Conservation (phyloP, 2,113 vertebrate genomes). For the Syngnathoides biaculeatus region DNA sequence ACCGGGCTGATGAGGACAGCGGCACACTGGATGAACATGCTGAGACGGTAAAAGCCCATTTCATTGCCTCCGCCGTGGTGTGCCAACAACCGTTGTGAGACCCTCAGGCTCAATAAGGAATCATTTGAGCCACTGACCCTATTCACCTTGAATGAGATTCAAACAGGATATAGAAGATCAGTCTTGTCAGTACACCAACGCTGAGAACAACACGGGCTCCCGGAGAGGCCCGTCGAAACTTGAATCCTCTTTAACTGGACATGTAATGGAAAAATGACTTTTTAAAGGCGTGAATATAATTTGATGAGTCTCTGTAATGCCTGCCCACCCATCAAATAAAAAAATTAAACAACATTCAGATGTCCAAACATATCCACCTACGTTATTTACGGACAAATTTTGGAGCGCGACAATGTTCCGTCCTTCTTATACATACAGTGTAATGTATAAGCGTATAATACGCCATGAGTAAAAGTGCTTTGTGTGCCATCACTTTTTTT, state of each 20-base stretch:
- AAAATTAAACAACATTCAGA: neutral
- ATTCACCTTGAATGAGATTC: slow-evolving; percentile 76
- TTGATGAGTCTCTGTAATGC: neutral
- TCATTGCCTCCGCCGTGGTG: slow-evolving; percentile 78
- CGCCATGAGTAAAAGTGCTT: too few relatives aligned
- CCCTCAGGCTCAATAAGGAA: slow-evolving; percentile 83
- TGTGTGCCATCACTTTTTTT: too few relatives aligned
- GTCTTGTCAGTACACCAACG: slow-evolving; percentile 3
- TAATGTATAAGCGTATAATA: too few relatives aligned
- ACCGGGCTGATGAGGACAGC: slow-evolving; percentile 78
- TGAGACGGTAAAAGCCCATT: slow-evolving; percentile 88
- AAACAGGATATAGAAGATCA: slow-evolving; percentile 15
- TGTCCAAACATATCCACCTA: too few relatives aligned
- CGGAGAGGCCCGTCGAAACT: neutral
- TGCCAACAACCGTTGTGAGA: slow-evolving; percentile 81
- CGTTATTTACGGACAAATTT: too few relatives aligned
- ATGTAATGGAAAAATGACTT: neutral
- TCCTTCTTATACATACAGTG: too few relatives aligned
- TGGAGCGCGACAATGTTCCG: too few relatives aligned
- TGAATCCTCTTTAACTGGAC: neutral
- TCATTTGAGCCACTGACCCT: slow-evolving; percentile 80
- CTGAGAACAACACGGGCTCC: neutral
- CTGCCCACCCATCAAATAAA: neutral
- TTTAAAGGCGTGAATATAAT: neutral
- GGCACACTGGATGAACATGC: slow-evolving; percentile 88